phyloP scores from a whole-genome alignment of 2,797 vertebrate species.

The Otolemur crassicaudatus region DNA sequence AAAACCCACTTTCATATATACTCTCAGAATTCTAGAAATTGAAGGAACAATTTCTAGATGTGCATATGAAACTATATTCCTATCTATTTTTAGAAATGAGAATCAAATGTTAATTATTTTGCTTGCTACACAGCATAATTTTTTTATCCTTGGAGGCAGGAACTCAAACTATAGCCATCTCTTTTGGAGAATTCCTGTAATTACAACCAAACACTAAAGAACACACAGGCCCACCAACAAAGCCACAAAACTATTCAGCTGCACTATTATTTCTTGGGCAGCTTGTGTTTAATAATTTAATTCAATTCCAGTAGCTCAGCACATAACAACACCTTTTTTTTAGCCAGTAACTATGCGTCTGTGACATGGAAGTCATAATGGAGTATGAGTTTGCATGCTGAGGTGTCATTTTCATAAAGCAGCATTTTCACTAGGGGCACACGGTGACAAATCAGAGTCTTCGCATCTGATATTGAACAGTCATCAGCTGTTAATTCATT shows the following conservation, averaged over 20 bases:
- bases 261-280: slow-evolving; percentile 79
- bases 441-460: slow-evolving; percentile 78
- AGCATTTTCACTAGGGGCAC: slow-evolving; percentile 80
- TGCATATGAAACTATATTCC: slow-evolving; percentile 16
- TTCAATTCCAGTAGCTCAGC: slow-evolving; percentile 81
- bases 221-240: slow-evolving; percentile 59
- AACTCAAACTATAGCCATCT: neutral
- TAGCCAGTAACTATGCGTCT: slow-evolving; percentile 82
- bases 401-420: slow-evolving; percentile 84
- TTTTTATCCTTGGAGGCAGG: slow-evolving; percentile 44
- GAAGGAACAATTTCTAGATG: slow-evolving; percentile 57
- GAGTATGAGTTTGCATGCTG: slow-evolving; percentile 84
- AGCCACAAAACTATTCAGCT: slow-evolving; percentile 55
- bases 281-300: slow-evolving; percentile 85
- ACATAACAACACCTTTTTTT: slow-evolving; percentile 79
- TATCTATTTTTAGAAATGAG: slow-evolving; percentile 59
- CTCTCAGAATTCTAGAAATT: slow-evolving; percentile 4
- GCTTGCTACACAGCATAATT: neutral
- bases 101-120: slow-evolving; percentile 51
- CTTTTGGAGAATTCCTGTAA: slow-evolving; percentile 56
- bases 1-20: neutral
- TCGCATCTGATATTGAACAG: slow-evolving; percentile 80
- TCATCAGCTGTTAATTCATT: slow-evolving; percentile 83
- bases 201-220: slow-evolving; percentile 38
- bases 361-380: slow-evolving; percentile 79